Conservation (phyloP, 2,888 invertebrate genomes). For the Cheilosia urbana region DNA sequence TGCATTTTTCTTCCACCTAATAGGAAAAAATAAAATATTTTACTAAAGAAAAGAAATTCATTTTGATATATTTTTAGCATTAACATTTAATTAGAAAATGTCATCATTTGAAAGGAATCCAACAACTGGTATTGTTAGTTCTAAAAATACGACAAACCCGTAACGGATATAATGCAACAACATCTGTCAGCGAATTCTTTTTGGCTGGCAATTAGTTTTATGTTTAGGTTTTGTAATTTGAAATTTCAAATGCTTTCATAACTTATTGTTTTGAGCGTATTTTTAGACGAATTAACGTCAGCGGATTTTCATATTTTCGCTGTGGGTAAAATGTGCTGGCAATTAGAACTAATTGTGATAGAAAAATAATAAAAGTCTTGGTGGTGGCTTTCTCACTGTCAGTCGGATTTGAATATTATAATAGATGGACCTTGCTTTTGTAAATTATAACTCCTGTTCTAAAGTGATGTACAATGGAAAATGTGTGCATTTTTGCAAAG, state of each 20-base stretch:
- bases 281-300: constrained; percentile 28
- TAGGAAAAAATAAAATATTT: too few relatives aligned
- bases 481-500: too few relatives aligned
- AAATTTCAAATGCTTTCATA: constrained; percentile 36
- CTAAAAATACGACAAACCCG: constrained; percentile 11
- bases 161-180: constrained; percentile 32
- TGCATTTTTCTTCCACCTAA: too few relatives aligned
- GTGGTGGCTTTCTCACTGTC: neutral
- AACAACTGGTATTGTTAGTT: constrained; percentile 15
- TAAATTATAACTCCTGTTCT: neutral
- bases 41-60: too few relatives aligned
- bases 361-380: neutral
- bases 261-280: constrained; percentile 20
- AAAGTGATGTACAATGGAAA: too few relatives aligned
- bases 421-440: neutral
- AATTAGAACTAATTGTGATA: constrained; percentile 2
- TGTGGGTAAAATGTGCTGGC: neutral
- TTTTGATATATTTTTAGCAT: too few relatives aligned
- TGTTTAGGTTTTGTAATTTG: neutral
- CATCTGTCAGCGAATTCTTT: constrained; percentile 31
- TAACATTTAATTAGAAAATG: constrained; percentile 8
- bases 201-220: constrained; percentile 27
- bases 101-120: constrained; percentile 17
- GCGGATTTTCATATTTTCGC: neutral
- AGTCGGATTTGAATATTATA: neutral